These are phyloP conservation scores for Acrocyrtus sp. DNA, from an alignment of 2,888 invertebrate genomes.

Conservation along the genomic window DNA sequence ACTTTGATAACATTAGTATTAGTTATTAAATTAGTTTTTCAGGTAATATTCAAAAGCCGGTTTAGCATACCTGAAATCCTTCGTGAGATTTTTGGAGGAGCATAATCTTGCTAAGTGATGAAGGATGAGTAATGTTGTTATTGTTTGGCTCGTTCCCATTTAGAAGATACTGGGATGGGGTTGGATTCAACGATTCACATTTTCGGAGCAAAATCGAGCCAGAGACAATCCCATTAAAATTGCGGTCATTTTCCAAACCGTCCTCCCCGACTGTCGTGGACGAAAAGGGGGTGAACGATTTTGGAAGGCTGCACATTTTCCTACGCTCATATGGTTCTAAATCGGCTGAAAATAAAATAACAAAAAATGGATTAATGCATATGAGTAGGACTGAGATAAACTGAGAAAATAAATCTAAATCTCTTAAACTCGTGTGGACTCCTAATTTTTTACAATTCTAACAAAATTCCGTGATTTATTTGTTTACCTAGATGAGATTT, in stretches of 20 bases:
- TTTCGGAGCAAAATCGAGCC: slow-evolving; percentile 58
- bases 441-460: no score
- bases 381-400: no score
- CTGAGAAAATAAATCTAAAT: no score
- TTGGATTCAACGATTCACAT: slow-evolving; percentile 57
- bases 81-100: slow-evolving; percentile 52
- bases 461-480: background rate
- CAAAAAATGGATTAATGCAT: no score
- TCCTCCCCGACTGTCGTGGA: slow-evolving; percentile 40
- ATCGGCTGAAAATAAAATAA: slow-evolving; percentile 31
- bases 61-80: slow-evolving; percentile 55
- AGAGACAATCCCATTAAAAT: slow-evolving; percentile 49
- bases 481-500: slow-evolving; percentile 59
- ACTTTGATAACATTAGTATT: no score
- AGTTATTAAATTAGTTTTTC: no score
- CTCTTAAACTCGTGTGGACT: no score
- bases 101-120: slow-evolving; percentile 53
- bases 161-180: slow-evolving; percentile 51
- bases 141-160: slow-evolving; percentile 52
- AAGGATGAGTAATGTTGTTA: slow-evolving; percentile 49
- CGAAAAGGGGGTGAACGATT: slow-evolving; percentile 58
- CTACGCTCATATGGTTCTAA: slow-evolving; percentile 56
- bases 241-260: slow-evolving; percentile 46
- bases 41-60: no score
- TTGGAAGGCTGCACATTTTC: slow-evolving; percentile 59